A percentile compares a stretch with the other conserved stretches of the same genome.
These are phyloP conservation scores for Aphelocoma californica DNA, from an alignment of 2,797 vertebrate genomes.

Conservation along the genomic window DNA sequence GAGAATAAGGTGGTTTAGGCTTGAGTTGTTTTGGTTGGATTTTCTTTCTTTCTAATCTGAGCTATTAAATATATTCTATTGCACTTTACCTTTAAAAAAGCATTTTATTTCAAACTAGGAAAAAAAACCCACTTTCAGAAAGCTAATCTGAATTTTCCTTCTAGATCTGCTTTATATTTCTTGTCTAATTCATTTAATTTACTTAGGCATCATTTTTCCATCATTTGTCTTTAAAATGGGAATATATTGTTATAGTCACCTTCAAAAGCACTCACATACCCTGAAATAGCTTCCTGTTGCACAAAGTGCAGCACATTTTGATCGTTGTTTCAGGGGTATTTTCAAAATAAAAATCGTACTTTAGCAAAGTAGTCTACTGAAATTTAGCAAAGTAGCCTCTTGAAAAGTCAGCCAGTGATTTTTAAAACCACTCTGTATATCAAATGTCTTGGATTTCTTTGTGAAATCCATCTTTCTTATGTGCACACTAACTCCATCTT, in stretches of 20 bases:
- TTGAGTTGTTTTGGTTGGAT: neutral
- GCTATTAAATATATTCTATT: neutral
- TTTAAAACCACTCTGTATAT: neutral
- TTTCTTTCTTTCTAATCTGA: neutral
- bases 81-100: neutral
- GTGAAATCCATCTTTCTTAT: neutral
- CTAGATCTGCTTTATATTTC: neutral
- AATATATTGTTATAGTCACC: neutral
- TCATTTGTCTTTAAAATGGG: neutral
- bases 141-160: neutral
- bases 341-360: neutral
- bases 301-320: neutral
- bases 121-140: neutral
- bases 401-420: neutral
- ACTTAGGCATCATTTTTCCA: neutral
- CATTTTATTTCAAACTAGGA: neutral
- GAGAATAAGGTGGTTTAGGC: neutral
- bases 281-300: neutral
- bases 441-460: neutral
- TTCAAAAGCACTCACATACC: neutral
- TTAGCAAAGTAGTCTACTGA: neutral
- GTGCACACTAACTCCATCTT: neutral
- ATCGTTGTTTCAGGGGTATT: neutral
- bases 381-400: neutral
- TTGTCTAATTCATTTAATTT: neutral